phyloP scores from a whole-genome alignment of 2,797 vertebrate genomes.

The Rhabdophis nuchalis region DNA sequence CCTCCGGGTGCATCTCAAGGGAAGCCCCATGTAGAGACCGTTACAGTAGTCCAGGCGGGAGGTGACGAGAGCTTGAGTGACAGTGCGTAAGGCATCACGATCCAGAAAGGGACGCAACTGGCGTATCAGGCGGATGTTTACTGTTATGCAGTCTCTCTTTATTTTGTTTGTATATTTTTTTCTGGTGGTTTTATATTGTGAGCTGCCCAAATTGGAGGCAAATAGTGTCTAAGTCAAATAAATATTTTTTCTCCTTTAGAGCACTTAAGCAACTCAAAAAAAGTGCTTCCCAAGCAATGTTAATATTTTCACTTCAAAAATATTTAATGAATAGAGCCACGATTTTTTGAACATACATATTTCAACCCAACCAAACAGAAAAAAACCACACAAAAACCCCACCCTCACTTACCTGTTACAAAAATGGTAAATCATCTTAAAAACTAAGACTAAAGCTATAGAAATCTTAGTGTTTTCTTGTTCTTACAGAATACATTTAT shows the following conservation, averaged over 20 bases:
- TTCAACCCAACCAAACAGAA: background rate
- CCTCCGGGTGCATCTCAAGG: no score
- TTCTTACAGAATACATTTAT: background rate
- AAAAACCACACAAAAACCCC: background rate
- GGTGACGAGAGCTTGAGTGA: no score
- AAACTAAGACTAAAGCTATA: background rate
- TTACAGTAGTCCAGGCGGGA: no score
- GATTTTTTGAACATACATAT: background rate
- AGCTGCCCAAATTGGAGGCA: background rate
- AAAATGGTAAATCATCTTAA: background rate
- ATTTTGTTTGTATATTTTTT: background rate
- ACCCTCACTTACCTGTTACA: background rate
- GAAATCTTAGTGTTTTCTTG: background rate
- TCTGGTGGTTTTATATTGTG: background rate
- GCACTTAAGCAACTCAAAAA: background rate
- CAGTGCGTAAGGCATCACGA: no score
- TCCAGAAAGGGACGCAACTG: no score
- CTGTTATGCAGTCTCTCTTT: background rate
- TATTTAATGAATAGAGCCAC: background rate
- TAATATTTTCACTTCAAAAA: background rate
- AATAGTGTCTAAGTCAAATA: background rate
- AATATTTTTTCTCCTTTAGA: background rate
- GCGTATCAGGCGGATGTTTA: no score
- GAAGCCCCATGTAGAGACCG: no score
- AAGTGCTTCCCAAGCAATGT: background rate